Percentiles rank a stretch among this genome's conserved stretches.
Evolutionary conservation across 2,888 invertebrate genomes (phyloP).

Genomic region (Ennomos quercinarius): DNA sequence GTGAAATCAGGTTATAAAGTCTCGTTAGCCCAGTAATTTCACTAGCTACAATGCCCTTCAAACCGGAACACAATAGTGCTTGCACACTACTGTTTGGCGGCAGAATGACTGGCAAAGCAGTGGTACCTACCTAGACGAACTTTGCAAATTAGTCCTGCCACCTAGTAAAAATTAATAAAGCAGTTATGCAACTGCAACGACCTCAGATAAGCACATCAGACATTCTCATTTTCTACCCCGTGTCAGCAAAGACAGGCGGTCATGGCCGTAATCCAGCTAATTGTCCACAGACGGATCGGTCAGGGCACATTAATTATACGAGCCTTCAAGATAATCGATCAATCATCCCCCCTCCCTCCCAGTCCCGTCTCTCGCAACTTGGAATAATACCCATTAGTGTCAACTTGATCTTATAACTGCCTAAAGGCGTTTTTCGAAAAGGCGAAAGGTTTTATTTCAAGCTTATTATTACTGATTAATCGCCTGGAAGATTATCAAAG

Average conservation of each 20-base stretch:
- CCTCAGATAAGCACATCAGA: too few relatives aligned
- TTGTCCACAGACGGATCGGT: conserved; percentile 58
- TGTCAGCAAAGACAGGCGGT: conserved; percentile 39
- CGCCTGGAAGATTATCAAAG: not conserved
- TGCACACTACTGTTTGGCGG: too few relatives aligned
- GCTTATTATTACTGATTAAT: conserved; percentile 38
- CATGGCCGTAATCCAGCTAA: conserved; percentile 51
- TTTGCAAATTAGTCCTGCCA: too few relatives aligned
- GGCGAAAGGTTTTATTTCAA: conserved; percentile 35
- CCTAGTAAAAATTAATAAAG: too few relatives aligned
- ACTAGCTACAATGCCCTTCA: too few relatives aligned
- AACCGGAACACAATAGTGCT: too few relatives aligned
- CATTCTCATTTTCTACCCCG: conserved; percentile 2
- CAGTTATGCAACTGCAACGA: too few relatives aligned
- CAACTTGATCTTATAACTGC: conserved; percentile 58
- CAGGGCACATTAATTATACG: conserved; percentile 72
- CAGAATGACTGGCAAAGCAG: too few relatives aligned
- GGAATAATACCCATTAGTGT: conserved; percentile 65
- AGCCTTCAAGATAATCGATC: conserved; percentile 63
- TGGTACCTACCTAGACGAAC: too few relatives aligned
- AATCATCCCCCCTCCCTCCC: conserved; percentile 56
- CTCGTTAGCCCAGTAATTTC: too few relatives aligned
- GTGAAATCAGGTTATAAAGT: too few relatives aligned
- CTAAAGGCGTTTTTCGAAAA: conserved; percentile 26
- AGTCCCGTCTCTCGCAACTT: conserved; percentile 35